A percentile compares a stretch with the other conserved stretches of the same genome.
phyloP scores from a whole-genome alignment of 2,113 vertebrate genomes.

The Rhinolophus sinicus region DNA sequence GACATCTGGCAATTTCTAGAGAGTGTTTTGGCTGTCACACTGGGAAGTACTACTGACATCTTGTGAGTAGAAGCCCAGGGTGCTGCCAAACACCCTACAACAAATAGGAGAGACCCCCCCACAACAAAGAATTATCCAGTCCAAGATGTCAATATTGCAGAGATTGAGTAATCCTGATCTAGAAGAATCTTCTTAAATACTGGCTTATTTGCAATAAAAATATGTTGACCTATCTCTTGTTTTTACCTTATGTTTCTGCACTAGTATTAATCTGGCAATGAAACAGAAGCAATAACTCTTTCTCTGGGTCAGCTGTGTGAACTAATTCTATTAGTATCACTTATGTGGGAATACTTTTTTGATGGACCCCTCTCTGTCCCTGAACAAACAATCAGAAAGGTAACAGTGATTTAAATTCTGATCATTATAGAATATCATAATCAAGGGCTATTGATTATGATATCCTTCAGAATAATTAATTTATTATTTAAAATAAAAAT shows the following conservation, averaged over 20 bases:
- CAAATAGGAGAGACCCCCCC: background rate
- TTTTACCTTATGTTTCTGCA: background rate
- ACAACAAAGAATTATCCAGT: background rate
- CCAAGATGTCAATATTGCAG: background rate
- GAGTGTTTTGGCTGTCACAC: background rate
- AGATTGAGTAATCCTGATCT: background rate
- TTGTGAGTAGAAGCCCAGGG: background rate
- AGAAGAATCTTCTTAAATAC: background rate
- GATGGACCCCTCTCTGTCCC: background rate
- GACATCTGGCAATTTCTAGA: background rate
- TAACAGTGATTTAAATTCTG: background rate
- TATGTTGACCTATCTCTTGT: background rate
- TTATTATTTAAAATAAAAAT: background rate
- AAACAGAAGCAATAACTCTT: background rate
- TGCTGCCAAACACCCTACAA: background rate
- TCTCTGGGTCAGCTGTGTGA: background rate
- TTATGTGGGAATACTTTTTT: background rate
- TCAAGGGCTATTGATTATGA: background rate
- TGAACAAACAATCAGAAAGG: background rate
- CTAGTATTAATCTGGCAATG: background rate
- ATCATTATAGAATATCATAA: background rate
- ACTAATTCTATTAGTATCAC: background rate
- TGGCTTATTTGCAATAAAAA: background rate
- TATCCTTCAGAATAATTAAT: background rate
- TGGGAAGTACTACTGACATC: too few relatives aligned